A percentile compares a stretch with the other conserved stretches of the same genome.
phyloP scores from a whole-genome alignment of 2,797 vertebrate species.

The Alauda arvensis region DNA sequence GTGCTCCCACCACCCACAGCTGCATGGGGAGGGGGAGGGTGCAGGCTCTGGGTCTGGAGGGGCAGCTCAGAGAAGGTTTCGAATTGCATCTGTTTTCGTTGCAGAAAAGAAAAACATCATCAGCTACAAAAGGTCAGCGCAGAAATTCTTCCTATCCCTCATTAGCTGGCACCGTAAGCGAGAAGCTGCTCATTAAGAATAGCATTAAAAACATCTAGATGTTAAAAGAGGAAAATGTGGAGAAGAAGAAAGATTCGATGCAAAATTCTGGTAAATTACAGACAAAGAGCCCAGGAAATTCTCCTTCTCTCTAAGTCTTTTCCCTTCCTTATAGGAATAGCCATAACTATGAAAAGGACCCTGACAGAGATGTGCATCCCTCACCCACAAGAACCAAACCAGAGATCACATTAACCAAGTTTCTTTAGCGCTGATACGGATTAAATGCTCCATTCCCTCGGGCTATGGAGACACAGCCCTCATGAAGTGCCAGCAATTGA shows the following conservation, averaged over 20 bases:
- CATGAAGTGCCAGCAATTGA: slow-evolving; percentile 40
- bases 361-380: background rate
- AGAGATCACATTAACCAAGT: background rate
- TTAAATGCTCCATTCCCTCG: background rate
- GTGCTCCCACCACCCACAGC: background rate
- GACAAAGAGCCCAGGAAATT: background rate
- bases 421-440: background rate
- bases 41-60: background rate
- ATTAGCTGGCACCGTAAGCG: background rate
- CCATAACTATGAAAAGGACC: background rate
- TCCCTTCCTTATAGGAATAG: background rate
- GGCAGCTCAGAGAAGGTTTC: background rate
- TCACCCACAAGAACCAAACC: background rate
- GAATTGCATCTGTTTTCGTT: background rate
- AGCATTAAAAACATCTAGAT: background rate
- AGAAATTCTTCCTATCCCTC: background rate
- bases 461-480: background rate
- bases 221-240: background rate
- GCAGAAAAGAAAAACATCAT: background rate
- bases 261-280: background rate
- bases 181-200: background rate
- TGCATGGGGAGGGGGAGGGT: fast-evolving
- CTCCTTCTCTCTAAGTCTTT: background rate
- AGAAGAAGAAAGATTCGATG: background rate
- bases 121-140: slow-evolving; percentile 15